phyloP scores from a whole-genome alignment of 2,888 invertebrate species.

The Uloborus plumipes region DNA sequence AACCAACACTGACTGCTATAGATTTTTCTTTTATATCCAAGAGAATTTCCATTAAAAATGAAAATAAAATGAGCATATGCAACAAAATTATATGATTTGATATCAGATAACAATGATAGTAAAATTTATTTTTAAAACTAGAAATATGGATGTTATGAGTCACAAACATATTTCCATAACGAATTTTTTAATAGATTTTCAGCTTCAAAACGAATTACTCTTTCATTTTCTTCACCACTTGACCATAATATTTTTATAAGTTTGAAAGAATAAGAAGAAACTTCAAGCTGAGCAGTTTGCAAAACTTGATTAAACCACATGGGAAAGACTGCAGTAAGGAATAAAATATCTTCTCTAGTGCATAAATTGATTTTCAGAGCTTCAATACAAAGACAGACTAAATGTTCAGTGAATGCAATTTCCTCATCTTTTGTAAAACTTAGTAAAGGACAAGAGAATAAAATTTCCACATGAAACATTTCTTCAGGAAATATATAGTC shows the following conservation, averaged over 20 bases:
- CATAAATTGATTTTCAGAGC: constrained; percentile 9
- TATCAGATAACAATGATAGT: too few relatives aligned
- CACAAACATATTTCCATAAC: constrained; percentile 21
- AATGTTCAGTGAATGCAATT: not conserved
- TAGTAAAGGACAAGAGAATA: constrained; percentile 19
- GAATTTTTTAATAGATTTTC: constrained; percentile 19
- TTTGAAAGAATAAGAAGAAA: constrained; percentile 14
- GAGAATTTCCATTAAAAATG: too few relatives aligned
- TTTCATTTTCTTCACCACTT: not conserved
- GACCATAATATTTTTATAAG: constrained; percentile 22
- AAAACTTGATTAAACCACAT: constrained; percentile 24
- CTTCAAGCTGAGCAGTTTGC: not conserved
- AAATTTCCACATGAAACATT: constrained; percentile 18
- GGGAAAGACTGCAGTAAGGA: constrained; percentile 24
- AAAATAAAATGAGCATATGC: too few relatives aligned
- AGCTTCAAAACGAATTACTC: not conserved
- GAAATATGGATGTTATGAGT: not conserved
- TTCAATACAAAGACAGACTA: constrained; percentile 11
- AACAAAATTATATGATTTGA: too few relatives aligned
- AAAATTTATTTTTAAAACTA: too few relatives aligned
- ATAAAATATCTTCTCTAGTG: constrained; percentile 14
- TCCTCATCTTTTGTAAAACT: constrained; percentile 2
- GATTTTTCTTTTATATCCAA: too few relatives aligned
- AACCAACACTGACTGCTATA: too few relatives aligned
- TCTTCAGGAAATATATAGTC: constrained; percentile 17